Conservation (phyloP, 2,797 vertebrate genomes). For the Leucoraja ocellata region DNA sequence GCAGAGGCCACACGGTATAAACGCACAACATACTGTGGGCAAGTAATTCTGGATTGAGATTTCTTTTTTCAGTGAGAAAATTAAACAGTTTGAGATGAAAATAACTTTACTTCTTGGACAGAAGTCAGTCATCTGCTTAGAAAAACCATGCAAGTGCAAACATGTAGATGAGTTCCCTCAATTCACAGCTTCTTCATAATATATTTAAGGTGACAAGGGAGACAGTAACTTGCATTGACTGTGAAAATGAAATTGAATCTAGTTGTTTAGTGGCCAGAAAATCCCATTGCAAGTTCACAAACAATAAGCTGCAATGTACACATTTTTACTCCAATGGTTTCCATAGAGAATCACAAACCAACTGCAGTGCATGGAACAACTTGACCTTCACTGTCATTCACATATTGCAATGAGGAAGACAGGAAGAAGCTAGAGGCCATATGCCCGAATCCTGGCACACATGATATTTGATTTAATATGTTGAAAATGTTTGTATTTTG, state of each 20-base stretch:
- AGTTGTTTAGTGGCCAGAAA: neutral
- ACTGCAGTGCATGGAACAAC: too few relatives aligned
- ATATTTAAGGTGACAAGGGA: neutral
- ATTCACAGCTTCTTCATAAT: neutral
- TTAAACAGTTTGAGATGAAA: neutral
- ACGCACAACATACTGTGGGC: neutral
- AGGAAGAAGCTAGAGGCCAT: too few relatives aligned
- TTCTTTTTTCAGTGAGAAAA: neutral
- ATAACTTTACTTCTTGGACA: neutral
- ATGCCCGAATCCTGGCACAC: too few relatives aligned
- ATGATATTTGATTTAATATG: neutral
- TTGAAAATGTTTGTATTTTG: neutral
- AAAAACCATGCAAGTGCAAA: neutral
- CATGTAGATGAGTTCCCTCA: neutral
- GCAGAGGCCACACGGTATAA: neutral
- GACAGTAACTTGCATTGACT: neutral
- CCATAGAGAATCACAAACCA: too few relatives aligned
- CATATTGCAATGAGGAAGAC: too few relatives aligned
- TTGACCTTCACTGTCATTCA: too few relatives aligned
- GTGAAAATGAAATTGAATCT: neutral
- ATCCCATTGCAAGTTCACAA: neutral
- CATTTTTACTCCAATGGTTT: too few relatives aligned
- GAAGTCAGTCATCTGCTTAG: neutral
- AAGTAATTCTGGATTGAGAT: neutral
- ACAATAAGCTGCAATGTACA: too few relatives aligned